phyloP scores from a whole-genome alignment of 2,888 invertebrate genomes.

The Sycophila texana region DNA sequence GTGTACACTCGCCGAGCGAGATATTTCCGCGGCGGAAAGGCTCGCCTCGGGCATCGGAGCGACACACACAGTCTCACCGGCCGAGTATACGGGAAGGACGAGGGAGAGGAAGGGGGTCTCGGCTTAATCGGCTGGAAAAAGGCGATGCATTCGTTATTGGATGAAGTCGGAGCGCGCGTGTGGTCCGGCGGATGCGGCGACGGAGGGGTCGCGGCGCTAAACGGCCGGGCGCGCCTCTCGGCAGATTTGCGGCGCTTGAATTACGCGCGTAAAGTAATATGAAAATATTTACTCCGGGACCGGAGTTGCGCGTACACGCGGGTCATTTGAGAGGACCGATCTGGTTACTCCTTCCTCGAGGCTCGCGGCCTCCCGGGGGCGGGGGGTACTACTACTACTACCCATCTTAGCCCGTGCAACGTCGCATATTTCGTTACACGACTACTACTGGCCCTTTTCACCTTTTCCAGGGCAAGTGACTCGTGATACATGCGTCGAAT shows the following conservation, averaged over 20 bases:
- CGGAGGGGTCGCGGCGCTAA: slow-evolving; percentile 41
- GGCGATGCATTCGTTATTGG: slow-evolving; percentile 43
- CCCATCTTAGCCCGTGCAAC: not conserved
- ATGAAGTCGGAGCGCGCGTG: slow-evolving; percentile 28
- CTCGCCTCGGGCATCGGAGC: no score
- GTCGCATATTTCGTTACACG: slow-evolving; percentile 52
- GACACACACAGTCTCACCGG: not conserved
- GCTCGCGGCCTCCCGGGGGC: slow-evolving; percentile 41
- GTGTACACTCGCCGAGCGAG: not conserved
- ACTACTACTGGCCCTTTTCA: not conserved
- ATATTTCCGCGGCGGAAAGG: no score
- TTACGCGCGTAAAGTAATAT: slow-evolving; percentile 73
- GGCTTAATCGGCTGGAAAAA: slow-evolving; percentile 54
- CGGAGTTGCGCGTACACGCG: slow-evolving; percentile 60
- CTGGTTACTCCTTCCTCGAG: slow-evolving; percentile 70
- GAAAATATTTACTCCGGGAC: slow-evolving; percentile 73
- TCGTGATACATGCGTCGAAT: not conserved
- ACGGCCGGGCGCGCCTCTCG: slow-evolving; percentile 7
- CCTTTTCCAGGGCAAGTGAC: not conserved
- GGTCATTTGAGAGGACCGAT: slow-evolving; percentile 73
- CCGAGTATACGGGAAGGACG: not conserved
- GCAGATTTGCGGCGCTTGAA: slow-evolving; percentile 70
- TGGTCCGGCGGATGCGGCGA: slow-evolving; percentile 41
- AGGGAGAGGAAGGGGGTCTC: slow-evolving; percentile 2
- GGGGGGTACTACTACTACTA: no score